Percentiles rank a stretch among this genome's conserved stretches.
These are phyloP conservation scores for Anniella stebbinsi DNA, from an alignment of 2,797 vertebrate genomes.

Conservation along the genomic window DNA sequence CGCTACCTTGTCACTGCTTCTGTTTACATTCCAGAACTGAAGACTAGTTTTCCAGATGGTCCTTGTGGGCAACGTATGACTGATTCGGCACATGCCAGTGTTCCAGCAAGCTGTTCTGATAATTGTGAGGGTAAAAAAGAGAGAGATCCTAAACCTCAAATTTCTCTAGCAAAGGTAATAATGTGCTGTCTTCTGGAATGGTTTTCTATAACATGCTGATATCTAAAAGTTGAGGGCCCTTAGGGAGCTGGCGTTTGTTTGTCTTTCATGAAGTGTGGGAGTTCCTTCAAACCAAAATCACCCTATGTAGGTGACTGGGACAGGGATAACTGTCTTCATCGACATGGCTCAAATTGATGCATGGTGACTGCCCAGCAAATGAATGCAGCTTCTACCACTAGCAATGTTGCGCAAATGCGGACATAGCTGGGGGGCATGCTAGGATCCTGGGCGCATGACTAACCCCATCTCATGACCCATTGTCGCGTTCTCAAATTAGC, in stretches of 20 bases:
- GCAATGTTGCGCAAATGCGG: background rate
- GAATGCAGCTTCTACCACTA: background rate
- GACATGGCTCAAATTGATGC: background rate
- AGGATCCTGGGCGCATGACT: background rate
- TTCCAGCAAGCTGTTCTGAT: constrained; percentile 37
- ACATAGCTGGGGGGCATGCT: background rate
- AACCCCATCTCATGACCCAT: background rate
- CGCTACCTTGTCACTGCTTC: background rate
- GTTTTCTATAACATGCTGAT: background rate
- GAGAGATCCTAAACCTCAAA: constrained; percentile 46
- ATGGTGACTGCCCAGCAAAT: background rate
- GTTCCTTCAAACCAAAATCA: background rate
- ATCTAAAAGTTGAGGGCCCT: background rate
- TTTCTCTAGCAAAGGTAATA: constrained; percentile 72
- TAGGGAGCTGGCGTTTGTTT: background rate
- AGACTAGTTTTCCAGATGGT: constrained; percentile 29
- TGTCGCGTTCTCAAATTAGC: background rate
- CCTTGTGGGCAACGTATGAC: constrained; percentile 26
- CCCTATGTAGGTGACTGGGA: background rate
- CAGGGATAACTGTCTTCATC: background rate
- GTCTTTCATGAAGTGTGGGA: background rate
- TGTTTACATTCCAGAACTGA: constrained; percentile 54
- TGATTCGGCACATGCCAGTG: constrained; percentile 29
- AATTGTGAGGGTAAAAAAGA: background rate
- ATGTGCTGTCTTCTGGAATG: background rate